Evolutionary conservation across 1,140 invertebrate genomes (phyloP), one percentile per base, ranked within the genome.

Genomic region (Panonychus citri): DNA sequence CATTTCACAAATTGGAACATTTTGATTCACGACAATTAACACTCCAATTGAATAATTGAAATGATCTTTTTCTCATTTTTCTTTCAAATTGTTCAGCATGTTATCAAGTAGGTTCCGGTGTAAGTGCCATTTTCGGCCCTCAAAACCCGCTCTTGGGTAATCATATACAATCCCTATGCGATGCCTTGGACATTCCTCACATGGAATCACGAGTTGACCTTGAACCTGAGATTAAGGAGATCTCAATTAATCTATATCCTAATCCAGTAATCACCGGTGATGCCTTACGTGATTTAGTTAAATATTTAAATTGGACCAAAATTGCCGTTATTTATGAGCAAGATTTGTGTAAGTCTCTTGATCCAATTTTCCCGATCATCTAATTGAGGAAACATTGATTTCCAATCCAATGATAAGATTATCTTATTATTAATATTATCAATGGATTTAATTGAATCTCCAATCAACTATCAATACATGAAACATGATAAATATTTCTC

Each of bases 281-380:
- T 52, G 86, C 88, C 0, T 86, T 87, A 68, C 76, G 79, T 56
- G 87, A 93, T 65, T 74, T 91, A 48, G 85, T 91, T 70, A 73
- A 76, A 25, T 88, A 85, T 66, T 75, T 90, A 30, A 89, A 90
- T 67, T 94, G 88, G 88, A 88, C 84, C 8, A 79, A 81, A 70
- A 85, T 91, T 61, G 87, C 85, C 1, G 83, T 95, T 59, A 78
- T 95, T 34, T 93, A 93, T 65, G 88, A 95, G 68, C 83, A 89
- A 65, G 80, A 83, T 67, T 79, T 81, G 62, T 81, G 82, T 83
- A 67, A 74, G 73, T 70, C 48, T 34, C 30, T 34, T 34, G 5
- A 46, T 46, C 17, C 42, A 46, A 46, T 19, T 46, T 40, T 40
- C 10, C n/a, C n/a, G 10, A 10, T 40, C 39, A 12, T 40, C n/a